Evolutionary conservation across 2,888 invertebrate species (phyloP).

Genomic region (Hipparchia sbordonii): DNA sequence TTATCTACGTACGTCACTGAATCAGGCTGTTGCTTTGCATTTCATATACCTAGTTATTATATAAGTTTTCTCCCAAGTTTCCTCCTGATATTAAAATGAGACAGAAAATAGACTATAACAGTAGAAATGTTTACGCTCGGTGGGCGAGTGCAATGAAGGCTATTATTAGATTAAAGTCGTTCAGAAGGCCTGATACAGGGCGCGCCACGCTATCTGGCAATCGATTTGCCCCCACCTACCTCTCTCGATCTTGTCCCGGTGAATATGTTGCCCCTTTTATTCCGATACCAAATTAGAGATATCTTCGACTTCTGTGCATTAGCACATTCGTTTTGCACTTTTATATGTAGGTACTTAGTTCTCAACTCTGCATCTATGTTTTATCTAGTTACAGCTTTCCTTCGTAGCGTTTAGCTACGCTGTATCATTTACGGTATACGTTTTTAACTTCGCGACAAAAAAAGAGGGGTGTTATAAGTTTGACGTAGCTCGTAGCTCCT

Average conservation of each 20-base stretch:
- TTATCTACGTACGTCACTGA: neutral
- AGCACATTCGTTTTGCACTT: too few species aligned
- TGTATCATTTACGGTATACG: too few species aligned
- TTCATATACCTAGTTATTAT: neutral
- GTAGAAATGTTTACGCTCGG: conserved; percentile 29
- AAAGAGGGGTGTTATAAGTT: too few species aligned
- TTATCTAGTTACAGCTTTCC: too few species aligned
- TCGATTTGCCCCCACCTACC: conserved; percentile 57
- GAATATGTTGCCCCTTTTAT: conserved; percentile 19
- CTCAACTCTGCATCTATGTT: too few species aligned
- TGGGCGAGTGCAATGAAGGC: conserved; percentile 50
- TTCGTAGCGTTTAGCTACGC: too few species aligned
- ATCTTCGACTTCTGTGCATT: neutral
- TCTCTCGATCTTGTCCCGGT: conserved; percentile 36
- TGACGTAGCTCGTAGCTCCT: too few species aligned
- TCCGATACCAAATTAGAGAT: neutral
- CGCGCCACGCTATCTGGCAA: conserved; percentile 60
- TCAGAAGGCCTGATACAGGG: conserved; percentile 62
- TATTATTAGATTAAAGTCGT: conserved; percentile 73
- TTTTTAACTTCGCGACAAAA: too few species aligned
- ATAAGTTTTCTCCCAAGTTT: neutral
- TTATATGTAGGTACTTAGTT: too few species aligned
- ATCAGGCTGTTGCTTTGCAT: neutral
- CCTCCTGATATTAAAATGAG: neutral
- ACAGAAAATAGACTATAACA: conserved; percentile 16